phyloP scores from a whole-genome alignment of 2,888 invertebrate genomes.

The Ennomos fuscantarius region DNA sequence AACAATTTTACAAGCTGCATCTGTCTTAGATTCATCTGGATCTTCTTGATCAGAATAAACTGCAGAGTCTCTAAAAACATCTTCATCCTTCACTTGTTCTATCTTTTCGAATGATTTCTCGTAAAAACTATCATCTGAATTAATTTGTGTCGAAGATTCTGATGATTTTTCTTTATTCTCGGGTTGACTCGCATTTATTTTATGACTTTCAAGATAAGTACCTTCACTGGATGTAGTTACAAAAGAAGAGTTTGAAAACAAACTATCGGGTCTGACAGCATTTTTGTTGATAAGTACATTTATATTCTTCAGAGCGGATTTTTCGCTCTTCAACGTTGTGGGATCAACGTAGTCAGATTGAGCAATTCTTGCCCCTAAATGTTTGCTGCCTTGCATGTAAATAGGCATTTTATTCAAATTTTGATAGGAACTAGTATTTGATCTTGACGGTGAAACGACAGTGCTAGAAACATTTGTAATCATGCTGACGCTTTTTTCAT shows the following conservation, averaged over 20 bases:
- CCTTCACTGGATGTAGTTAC: constrained; percentile 85
- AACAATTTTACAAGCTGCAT: constrained; percentile 46
- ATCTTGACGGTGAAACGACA: constrained; percentile 65
- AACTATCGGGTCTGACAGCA: constrained; percentile 79
- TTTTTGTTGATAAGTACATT: constrained; percentile 88
- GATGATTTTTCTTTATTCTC: constrained; percentile 40
- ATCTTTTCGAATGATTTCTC: constrained; percentile 91
- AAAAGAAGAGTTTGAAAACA: constrained; percentile 85
- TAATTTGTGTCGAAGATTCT: constrained; percentile 46
- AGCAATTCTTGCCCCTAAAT: constrained; percentile 94
- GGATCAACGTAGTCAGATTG: constrained; percentile 95
- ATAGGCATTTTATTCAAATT: constrained; percentile 81
- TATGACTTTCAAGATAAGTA: constrained; percentile 66
- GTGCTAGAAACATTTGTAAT: constrained; percentile 62
- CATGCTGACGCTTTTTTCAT: constrained; percentile 72
- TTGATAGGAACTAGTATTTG: constrained; percentile 71
- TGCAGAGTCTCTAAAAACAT: constrained; percentile 92
- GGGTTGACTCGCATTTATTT: constrained; percentile 38
- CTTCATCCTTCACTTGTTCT: constrained; percentile 88
- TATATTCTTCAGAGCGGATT: constrained; percentile 77
- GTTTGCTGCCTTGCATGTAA: constrained; percentile 92
- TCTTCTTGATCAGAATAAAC: constrained; percentile 92
- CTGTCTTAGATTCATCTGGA: constrained; percentile 56
- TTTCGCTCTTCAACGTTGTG: constrained; percentile 85
- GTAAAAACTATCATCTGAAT: constrained; percentile 89